These are phyloP conservation scores for Polietes domitor DNA, from an alignment of 2,888 invertebrate genomes.

Conservation along the genomic window DNA sequence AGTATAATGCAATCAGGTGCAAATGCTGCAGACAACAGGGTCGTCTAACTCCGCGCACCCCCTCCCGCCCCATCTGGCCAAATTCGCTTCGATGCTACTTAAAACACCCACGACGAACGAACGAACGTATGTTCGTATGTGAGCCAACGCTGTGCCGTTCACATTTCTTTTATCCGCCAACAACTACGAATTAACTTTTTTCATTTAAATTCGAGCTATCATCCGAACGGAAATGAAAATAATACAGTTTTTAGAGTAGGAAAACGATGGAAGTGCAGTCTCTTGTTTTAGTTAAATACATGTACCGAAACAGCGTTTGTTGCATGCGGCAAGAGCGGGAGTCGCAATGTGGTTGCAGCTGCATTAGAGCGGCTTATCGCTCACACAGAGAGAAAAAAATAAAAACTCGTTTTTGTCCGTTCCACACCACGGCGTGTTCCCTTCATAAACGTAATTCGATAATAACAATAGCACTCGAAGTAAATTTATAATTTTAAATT, in stretches of 20 bases:
- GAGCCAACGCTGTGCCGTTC: neutral
- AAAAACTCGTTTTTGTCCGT: no score
- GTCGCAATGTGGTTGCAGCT: neutral
- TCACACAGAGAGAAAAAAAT: no score
- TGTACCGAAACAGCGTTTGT: neutral
- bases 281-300: constrained; percentile 14
- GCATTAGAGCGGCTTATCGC: neutral
- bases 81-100: constrained; percentile 6
- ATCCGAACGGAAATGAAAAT: constrained; percentile 50
- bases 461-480: no score
- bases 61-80: neutral
- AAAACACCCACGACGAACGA: neutral
- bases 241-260: constrained; percentile 35
- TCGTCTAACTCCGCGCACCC: neutral
- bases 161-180: constrained; percentile 30
- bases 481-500: no score
- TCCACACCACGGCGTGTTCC: no score
- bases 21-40: constrained; percentile 21
- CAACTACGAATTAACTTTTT: constrained; percentile 42
- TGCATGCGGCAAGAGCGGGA: neutral
- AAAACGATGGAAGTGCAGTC: constrained; percentile 2
- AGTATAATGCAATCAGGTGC: constrained; percentile 60
- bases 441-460: no score
- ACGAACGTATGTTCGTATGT: neutral
- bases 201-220: constrained; percentile 38